Evolutionary conservation across 2,113 vertebrate genomes (phyloP), one percentile per base, ranked within the genome.

Genomic region (Silurus glanis): DNA sequence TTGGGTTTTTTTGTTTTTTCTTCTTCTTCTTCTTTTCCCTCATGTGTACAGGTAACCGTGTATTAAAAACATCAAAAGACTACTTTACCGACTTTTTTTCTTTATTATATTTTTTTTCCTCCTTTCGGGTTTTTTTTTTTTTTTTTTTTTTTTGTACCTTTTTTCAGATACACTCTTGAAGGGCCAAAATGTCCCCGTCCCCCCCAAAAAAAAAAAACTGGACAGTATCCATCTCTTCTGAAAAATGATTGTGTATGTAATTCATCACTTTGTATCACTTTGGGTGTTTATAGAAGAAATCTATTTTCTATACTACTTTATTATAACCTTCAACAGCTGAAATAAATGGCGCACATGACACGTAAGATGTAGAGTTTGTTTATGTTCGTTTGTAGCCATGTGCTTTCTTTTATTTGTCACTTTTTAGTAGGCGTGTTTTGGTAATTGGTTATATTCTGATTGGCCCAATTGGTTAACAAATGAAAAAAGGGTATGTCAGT

Each of bases 31-130:
- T 83, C 83, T 91, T 90, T 90, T 94, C 92, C 94, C 93, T 93
- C 89, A 83, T 91, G 92, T 98, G 97, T 98, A 97, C 97, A 99
- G 97, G 96, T 97, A 97, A 97, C 96, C 93, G 92, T 97, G 96
- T 97, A 97, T 97, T 98, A 97, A 97, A 97, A 95, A 95, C 95
- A 95, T 95, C 91, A 93, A 96, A 95, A 94, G 94, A 95, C 96
- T 96, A 94, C 96, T 93, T 56, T 94, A 94, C 94, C 91, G 90
- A 92, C 92, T 85, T 92, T 91, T 86, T 92, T 92, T 85, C 72
- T 75, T 75, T 51, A 75, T 75, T 75, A 51, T 75, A 53, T 47
- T 58, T 85, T 92, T 89, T 89, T 91, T 93, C 14, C 3, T 82
- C 91, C 88, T 89, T 91, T 94, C 92, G 90, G 84, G 90, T 89